Percentiles rank a stretch among this genome's conserved stretches.
phyloP scores from a whole-genome alignment of 2,797 vertebrate species.

The Nannoperca obscura region DNA sequence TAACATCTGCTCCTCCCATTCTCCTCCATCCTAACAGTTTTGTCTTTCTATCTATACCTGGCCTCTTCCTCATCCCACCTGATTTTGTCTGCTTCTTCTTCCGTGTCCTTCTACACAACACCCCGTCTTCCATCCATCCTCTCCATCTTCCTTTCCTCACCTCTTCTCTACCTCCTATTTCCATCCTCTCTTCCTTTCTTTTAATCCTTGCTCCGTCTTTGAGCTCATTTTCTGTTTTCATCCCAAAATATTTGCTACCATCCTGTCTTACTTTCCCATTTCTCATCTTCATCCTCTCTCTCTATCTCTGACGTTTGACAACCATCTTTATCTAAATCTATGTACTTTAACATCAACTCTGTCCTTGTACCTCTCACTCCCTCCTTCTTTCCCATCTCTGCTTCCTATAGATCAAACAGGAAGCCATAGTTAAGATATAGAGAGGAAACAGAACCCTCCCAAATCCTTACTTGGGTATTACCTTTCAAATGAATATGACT shows the following conservation, averaged over 20 bases:
- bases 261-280: not conserved
- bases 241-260: not conserved
- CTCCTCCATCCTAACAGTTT: conserved; percentile 2
- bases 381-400: not conserved
- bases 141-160: not conserved
- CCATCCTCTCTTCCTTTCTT: not conserved
- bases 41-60: not conserved
- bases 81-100: not conserved
- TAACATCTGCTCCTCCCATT: conserved; percentile 14
- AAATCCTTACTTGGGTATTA: conserved; percentile 35
- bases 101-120: not conserved
- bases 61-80: not conserved
- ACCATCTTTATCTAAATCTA: not conserved
- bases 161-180: not conserved
- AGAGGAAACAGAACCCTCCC: not conserved
- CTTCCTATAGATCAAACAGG: conserved; percentile 31
- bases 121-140: not conserved
- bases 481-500: conserved; percentile 68
- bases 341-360: not conserved
- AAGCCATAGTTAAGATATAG: not conserved
- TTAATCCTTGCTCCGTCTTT: not conserved
- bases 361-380: not conserved
- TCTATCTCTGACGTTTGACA: conserved; percentile 1
- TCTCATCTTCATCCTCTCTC: not conserved
- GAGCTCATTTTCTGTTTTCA: not conserved